A percentile compares a stretch with the other conserved stretches of the same genome.
Conservation (phyloP, 2,797 vertebrate genomes). For the Typhlichthys eigenmanni region DNA sequence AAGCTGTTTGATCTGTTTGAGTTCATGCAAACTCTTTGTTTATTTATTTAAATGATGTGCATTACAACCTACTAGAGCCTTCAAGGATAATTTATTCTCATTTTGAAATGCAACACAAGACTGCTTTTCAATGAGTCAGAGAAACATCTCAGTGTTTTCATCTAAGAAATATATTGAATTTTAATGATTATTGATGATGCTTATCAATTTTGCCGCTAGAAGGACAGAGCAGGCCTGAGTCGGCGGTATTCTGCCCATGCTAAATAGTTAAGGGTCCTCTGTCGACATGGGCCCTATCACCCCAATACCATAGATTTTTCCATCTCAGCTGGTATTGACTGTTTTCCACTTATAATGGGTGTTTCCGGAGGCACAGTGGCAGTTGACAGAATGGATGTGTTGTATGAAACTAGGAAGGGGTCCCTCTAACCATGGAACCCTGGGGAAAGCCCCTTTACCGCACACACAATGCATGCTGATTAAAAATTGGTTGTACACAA, state of each 20-base stretch:
- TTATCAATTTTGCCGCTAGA: slow-evolving; percentile 11
- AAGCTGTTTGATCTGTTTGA: too few relatives aligned
- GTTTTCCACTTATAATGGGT: slow-evolving; percentile 55
- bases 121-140: slow-evolving; percentile 50
- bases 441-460: slow-evolving; percentile 7
- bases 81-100: slow-evolving; percentile 25
- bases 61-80: too few relatives aligned
- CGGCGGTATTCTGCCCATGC: slow-evolving; percentile 13
- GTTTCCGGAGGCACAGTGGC: slow-evolving; percentile 29
- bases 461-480: slow-evolving; percentile 8
- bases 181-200: slow-evolving; percentile 15
- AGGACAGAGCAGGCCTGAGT: slow-evolving; percentile 8
- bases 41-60: too few relatives aligned
- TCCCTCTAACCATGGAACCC: slow-evolving; percentile 27
- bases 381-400: slow-evolving; percentile 26
- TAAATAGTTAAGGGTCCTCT: slow-evolving; percentile 36
- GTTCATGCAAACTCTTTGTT: too few relatives aligned
- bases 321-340: slow-evolving; percentile 64
- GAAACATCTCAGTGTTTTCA: slow-evolving; percentile 32
- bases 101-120: slow-evolving; percentile 40
- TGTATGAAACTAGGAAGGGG: slow-evolving; percentile 18
- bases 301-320: slow-evolving; percentile 68
- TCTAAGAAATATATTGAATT: slow-evolving; percentile 27
- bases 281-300: slow-evolving; percentile 49
- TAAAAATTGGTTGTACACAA: slow-evolving; percentile 21